These are phyloP conservation scores for Biston betularia DNA, from an alignment of 2,888 invertebrate genomes.

Conservation along the genomic window DNA sequence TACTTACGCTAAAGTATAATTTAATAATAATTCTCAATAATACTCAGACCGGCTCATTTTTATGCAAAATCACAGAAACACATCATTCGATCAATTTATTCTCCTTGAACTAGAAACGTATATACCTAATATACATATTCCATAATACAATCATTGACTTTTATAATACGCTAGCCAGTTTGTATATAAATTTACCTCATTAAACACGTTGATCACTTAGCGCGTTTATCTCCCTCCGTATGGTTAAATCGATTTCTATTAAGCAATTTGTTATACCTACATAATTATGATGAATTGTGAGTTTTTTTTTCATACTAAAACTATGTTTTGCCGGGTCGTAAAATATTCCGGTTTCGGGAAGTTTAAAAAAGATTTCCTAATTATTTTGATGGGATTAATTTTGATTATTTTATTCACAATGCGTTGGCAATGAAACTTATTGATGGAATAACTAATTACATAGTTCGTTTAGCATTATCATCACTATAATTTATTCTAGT, in stretches of 20 bases:
- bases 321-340: slow-evolving; percentile 15
- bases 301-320: slow-evolving; percentile 17
- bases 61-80: slow-evolving; percentile 11
- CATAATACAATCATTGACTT: slow-evolving; percentile 49
- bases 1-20: too few relatives aligned
- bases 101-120: slow-evolving; percentile 56
- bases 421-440: too few relatives aligned
- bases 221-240: slow-evolving; percentile 31
- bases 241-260: slow-evolving; percentile 25
- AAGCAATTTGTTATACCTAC: slow-evolving; percentile 8
- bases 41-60: background rate
- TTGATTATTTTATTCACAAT: background rate
- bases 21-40: background rate
- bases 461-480: too few relatives aligned
- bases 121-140: slow-evolving; percentile 31
- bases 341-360: slow-evolving; percentile 20
- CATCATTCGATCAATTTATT: slow-evolving; percentile 44
- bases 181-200: slow-evolving; percentile 47
- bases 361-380: slow-evolving; percentile 6
- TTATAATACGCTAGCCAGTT: slow-evolving; percentile 39
- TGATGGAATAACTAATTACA: too few relatives aligned
- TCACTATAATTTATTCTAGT: too few relatives aligned
- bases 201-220: slow-evolving; percentile 34
- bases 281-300: slow-evolving; percentile 1
- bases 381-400: slow-evolving; percentile 2